These are phyloP conservation scores for Drosophila trichaetosa DNA, from an alignment of 2,888 invertebrate genomes.

Conservation along the genomic window DNA sequence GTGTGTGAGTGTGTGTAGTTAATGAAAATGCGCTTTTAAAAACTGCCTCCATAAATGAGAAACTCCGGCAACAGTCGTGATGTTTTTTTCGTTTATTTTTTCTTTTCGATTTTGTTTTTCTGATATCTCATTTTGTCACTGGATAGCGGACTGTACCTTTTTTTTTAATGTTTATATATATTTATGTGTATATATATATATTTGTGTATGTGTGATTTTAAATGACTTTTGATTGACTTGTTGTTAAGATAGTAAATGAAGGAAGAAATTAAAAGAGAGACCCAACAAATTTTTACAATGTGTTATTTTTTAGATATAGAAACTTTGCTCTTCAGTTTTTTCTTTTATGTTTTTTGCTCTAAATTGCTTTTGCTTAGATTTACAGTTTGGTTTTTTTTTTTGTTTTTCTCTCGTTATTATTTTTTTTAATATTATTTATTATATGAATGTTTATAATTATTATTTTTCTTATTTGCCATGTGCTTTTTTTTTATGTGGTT, in stretches of 20 bases:
- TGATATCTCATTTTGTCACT: constrained; percentile 37
- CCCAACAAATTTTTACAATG: constrained; percentile 57
- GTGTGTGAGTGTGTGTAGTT: constrained; percentile 24
- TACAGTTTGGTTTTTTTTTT: constrained; percentile 50
- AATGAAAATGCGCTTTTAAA: constrained; percentile 40
- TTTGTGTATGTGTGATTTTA: constrained; percentile 10
- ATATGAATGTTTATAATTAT: constrained; percentile 35
- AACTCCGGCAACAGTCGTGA: constrained; percentile 34
- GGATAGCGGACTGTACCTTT: constrained; percentile 46
- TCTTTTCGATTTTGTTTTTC: constrained; percentile 6
- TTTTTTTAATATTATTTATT: constrained; percentile 39
- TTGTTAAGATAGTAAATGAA: constrained; percentile 20
- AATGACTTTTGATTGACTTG: constrained; percentile 29
- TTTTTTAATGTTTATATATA: background rate
- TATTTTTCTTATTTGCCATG: constrained; percentile 36
- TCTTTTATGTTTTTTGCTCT: constrained; percentile 22
- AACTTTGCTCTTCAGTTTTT: constrained; percentile 55
- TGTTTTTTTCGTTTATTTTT: constrained; percentile 24
- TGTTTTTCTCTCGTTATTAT: constrained; percentile 1
- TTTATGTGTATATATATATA: background rate
- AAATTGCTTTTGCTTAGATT: constrained; percentile 57
- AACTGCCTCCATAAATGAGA: constrained; percentile 30
- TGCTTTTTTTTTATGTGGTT: constrained; percentile 41
- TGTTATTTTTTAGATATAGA: constrained; percentile 45
- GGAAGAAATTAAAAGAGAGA: constrained; percentile 16